phyloP scores from a whole-genome alignment of 2,113 vertebrate species.

The Rhegmatorhina hoffmannsi region DNA sequence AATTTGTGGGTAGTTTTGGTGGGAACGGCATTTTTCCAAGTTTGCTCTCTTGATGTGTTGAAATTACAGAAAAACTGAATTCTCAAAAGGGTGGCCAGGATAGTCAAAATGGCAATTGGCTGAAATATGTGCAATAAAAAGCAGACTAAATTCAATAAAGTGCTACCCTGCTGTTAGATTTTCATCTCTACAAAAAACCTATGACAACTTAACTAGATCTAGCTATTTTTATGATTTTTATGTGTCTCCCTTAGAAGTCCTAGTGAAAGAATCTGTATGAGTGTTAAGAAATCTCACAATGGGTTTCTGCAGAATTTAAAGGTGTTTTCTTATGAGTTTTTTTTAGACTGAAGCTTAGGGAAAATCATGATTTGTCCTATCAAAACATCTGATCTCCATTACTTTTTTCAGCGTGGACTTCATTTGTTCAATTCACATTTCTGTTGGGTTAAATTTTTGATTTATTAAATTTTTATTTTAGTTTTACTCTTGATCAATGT shows the following conservation, averaged over 20 bases:
- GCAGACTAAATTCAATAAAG: slow-evolving; percentile 49
- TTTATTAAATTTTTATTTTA: not conserved
- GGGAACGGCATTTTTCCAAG: slow-evolving; percentile 65
- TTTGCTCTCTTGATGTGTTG: slow-evolving; percentile 52
- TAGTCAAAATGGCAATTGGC: slow-evolving; percentile 47
- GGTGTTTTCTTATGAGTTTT: not conserved
- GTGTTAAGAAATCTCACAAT: not conserved
- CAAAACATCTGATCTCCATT: not conserved
- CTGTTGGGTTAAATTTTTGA: not conserved
- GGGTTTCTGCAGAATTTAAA: not conserved
- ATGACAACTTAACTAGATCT: slow-evolving; percentile 28
- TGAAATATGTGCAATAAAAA: slow-evolving; percentile 38
- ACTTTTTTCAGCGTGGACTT: not conserved
- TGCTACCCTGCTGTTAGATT: slow-evolving; percentile 1
- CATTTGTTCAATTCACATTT: not conserved
- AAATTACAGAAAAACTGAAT: slow-evolving; percentile 64
- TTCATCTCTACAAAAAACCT: not conserved
- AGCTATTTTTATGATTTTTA: slow-evolving; percentile 1
- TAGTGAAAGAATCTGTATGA: not conserved
- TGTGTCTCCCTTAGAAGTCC: not conserved
- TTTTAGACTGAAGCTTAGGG: not conserved
- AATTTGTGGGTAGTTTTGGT: slow-evolving; percentile 73
- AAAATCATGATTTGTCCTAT: not conserved
- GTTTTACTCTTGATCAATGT: not conserved
- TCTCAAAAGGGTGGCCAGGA: slow-evolving; percentile 50